A percentile compares a stretch with the other conserved stretches of the same genome.
Conservation (phyloP, 2,888 invertebrate genomes). For the Cyclophora albipunctata region DNA sequence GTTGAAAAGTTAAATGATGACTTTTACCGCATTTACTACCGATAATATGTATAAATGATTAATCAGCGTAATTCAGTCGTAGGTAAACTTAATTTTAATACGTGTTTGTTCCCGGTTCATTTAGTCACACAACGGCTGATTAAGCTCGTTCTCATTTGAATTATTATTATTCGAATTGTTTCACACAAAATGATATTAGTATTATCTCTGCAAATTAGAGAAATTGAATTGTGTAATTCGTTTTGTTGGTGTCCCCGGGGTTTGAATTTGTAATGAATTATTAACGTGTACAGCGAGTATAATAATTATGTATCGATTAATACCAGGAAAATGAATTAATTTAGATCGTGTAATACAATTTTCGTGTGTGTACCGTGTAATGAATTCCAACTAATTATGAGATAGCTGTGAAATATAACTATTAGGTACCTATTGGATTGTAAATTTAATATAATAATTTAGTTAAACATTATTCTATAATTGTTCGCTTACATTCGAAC, state of each 20-base stretch:
- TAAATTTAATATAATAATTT: no score
- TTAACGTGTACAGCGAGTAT: neutral
- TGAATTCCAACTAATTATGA: no score
- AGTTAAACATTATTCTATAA: no score
- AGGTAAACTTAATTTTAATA: conserved; percentile 31
- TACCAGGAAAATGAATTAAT: no score
- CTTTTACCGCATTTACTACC: no score
- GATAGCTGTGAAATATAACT: no score
- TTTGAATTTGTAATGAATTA: conserved; percentile 3
- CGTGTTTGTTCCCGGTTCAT: conserved; percentile 28
- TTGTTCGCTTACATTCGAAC: no score
- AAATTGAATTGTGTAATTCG: conserved; percentile 16
- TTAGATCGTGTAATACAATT: no score
- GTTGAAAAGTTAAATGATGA: no score
- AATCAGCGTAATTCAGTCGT: conserved; percentile 29
- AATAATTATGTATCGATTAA: no score
- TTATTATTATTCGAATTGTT: conserved; percentile 20
- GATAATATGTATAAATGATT: conserved; percentile 17
- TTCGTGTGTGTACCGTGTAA: no score
- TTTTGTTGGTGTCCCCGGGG: conserved; percentile 29
- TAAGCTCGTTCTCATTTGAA: conserved; percentile 26
- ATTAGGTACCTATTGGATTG: no score
- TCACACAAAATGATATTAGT: conserved; percentile 20
- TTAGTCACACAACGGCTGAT: conserved; percentile 30
- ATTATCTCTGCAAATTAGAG: conserved; percentile 19